Conservation (phyloP, 2,113 vertebrate genomes). For the Lycaon pictus region DNA sequence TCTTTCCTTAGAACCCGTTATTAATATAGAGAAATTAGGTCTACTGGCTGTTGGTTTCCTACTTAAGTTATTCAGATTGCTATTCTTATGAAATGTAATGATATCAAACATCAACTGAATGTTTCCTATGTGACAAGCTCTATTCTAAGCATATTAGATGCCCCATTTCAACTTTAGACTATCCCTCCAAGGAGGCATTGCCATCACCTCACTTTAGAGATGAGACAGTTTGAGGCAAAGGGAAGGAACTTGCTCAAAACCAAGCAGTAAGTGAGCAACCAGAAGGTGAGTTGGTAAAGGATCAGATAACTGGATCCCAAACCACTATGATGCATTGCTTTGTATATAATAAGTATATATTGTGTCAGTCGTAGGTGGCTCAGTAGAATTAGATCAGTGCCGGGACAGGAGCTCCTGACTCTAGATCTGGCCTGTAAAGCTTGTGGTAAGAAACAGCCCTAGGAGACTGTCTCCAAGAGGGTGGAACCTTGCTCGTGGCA, state of each 20-base stretch:
- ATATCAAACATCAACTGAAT: not conserved
- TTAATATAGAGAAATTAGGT: not conserved
- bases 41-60: conserved; percentile 25
- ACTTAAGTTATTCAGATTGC: not conserved
- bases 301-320: not conserved
- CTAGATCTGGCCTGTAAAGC: not conserved
- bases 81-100: conserved; percentile 23
- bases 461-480: not conserved
- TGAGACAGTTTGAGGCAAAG: not conserved
- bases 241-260: not conserved
- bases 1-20: not conserved
- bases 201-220: not conserved
- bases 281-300: not conserved
- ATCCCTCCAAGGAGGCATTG: not conserved
- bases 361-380: not conserved
- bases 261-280: not conserved
- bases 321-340: not conserved
- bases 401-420: not conserved
- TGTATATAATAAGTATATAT: not conserved
- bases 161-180: not conserved
- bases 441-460: not conserved
- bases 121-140: not conserved
- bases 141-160: not conserved
- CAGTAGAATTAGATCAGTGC: not conserved
- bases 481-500: not conserved